These are phyloP conservation scores for Labrus mixtus DNA, from an alignment of 2,113 vertebrate species.

Conservation along the genomic window DNA sequence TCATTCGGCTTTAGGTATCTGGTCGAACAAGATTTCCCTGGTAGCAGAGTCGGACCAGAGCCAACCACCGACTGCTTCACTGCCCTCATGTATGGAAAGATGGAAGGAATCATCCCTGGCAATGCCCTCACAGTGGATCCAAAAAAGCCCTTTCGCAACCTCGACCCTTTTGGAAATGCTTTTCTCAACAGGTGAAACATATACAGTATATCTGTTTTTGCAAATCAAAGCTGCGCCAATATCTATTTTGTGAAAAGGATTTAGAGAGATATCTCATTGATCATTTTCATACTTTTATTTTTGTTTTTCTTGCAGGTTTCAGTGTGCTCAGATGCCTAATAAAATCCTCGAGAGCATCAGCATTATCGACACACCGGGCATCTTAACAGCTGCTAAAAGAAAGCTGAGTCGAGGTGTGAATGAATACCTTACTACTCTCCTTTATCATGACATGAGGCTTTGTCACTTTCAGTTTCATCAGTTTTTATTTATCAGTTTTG, in stretches of 20 bases:
- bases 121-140: conserved; percentile 91
- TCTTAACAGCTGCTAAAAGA: conserved; percentile 88
- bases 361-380: conserved; percentile 90
- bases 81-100: conserved; percentile 89
- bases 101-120: conserved; percentile 85
- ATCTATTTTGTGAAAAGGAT: background rate
- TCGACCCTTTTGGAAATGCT: conserved; percentile 89
- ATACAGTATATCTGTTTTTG: background rate
- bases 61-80: conserved; percentile 93
- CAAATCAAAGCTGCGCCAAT: background rate
- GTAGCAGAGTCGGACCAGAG: conserved; percentile 89
- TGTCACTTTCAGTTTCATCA: background rate
- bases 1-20: conserved; percentile 83
- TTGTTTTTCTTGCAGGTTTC: conserved; percentile 79
- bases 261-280: background rate
- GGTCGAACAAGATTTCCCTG: conserved; percentile 90
- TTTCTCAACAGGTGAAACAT: conserved; percentile 89
- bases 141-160: conserved; percentile 91
- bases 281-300: background rate
- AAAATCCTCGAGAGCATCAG: conserved; percentile 89
- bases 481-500: background rate
- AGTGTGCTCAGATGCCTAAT: conserved; percentile 90
- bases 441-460: background rate
- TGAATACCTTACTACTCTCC: background rate
- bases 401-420: conserved; percentile 87